phyloP scores from a whole-genome alignment of 2,797 vertebrate genomes.

The Arnoldichthys spilopterus region DNA sequence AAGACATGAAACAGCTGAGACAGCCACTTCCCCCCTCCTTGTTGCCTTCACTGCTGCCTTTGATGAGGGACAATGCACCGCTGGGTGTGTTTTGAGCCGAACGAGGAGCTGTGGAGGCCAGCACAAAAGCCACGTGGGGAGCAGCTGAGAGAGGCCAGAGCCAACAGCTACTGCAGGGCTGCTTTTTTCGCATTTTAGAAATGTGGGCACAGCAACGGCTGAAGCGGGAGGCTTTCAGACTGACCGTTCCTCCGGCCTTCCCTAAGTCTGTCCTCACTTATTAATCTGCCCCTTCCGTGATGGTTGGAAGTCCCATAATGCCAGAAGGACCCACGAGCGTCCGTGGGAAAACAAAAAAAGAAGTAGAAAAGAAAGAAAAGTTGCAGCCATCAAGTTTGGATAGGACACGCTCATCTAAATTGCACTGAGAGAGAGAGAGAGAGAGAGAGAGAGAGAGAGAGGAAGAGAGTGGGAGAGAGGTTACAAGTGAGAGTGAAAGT shows the following conservation, averaged over 20 bases:
- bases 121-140: slow-evolving; percentile 71
- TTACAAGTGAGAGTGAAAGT: slow-evolving; percentile 49
- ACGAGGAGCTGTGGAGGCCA: slow-evolving; percentile 58
- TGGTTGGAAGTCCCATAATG: slow-evolving; percentile 67
- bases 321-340: slow-evolving; percentile 64
- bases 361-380: slow-evolving; percentile 38
- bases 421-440: slow-evolving; percentile 65
- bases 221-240: slow-evolving; percentile 65
- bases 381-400: slow-evolving; percentile 21
- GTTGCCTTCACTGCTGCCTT: slow-evolving; percentile 58
- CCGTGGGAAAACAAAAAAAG: slow-evolving; percentile 65
- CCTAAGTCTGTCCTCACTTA: slow-evolving; percentile 18
- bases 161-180: slow-evolving; percentile 61
- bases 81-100: slow-evolving; percentile 76
- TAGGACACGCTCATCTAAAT: slow-evolving; percentile 83
- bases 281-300: slow-evolving; percentile 70
- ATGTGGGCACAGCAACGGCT: slow-evolving; percentile 65
- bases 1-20: slow-evolving; percentile 68
- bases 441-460: slow-evolving; percentile 50
- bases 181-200: slow-evolving; percentile 63
- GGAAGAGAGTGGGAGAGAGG: too few species aligned
- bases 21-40: slow-evolving; percentile 59
- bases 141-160: slow-evolving; percentile 65
- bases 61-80: slow-evolving; percentile 67
- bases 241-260: slow-evolving; percentile 60